A percentile compares a stretch with the other conserved stretches of the same genome.
Evolutionary conservation across 2,888 invertebrate genomes (phyloP).

Genomic region (Erebia ligea): DNA sequence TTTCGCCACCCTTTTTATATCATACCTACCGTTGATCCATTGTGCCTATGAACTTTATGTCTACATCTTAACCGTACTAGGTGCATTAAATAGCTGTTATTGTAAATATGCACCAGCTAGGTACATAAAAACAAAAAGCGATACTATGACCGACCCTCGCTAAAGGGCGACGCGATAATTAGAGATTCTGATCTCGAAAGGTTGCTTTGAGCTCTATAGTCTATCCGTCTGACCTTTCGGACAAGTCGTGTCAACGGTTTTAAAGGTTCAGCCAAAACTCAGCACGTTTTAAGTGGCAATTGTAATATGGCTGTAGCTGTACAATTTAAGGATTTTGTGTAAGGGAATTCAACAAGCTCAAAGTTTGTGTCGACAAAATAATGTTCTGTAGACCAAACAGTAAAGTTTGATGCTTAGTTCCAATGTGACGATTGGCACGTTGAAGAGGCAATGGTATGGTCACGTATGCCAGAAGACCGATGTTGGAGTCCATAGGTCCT

Average conservation of each 20-base stretch:
- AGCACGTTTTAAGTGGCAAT: constrained; percentile 19
- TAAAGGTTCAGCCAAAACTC: constrained; percentile 6
- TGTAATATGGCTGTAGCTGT: not conserved
- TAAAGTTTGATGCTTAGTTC: no score
- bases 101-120: no score
- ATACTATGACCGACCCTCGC: constrained; percentile 20
- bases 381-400: no score
- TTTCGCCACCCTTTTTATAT: no score
- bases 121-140: not conserved
- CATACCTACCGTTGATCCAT: no score
- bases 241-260: constrained; percentile 17
- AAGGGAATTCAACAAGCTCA: not conserved
- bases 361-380: not conserved
- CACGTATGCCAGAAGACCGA: not conserved
- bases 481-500: not conserved
- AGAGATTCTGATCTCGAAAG: constrained; percentile 21
- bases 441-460: not conserved
- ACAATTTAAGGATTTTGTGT: not conserved
- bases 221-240: constrained; percentile 19
- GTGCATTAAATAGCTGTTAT: no score
- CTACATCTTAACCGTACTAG: no score
- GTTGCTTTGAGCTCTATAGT: constrained; percentile 17
- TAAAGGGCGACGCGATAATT: constrained; percentile 22
- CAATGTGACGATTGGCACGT: not conserved
- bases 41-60: no score